Evolutionary conservation across 2,113 vertebrate species (phyloP), one percentile per base, ranked within the genome.

Genomic region (Anarrhichthys ocellatus): DNA sequence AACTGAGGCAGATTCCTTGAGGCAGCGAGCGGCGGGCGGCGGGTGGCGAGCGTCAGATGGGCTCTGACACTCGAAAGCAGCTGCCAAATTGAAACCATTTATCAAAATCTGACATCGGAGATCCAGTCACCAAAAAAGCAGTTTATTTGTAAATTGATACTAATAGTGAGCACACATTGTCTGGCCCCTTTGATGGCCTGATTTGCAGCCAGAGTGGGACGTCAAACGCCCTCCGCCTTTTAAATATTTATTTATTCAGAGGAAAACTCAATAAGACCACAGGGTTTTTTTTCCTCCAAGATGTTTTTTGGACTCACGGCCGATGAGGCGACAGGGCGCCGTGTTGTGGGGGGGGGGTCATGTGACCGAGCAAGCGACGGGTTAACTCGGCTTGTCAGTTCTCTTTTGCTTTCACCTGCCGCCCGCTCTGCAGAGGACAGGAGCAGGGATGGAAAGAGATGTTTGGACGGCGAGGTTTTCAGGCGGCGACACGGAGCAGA

Each of bases 21-120:
- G 95, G 93, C 94, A 89, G 93, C 87, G 71, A 71, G 87, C 84
- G 68, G 87, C 83, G 88, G 46, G 88, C 71, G 79, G 90, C 85
- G 77, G 78, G 80, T 89, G 72, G 74, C 88, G 67, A 78, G 87
- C 90, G 38, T 92, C 93, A 91, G 94, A 96, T 94, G 90, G 90
- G 73, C 88, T 82, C 88, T 94, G 95, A 96, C 95, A 94, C 91
- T 92, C 92, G 85, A 94, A 95, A 95, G 91, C 93, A 93, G 95
- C 90, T 91, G 92, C 94, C 93, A 95, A 95, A 96, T 96, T 96
- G 95, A 95, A 95, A 93, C 94, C 95, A 96, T 96, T 95, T 95
- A 95, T 96, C 95, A 95, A 95, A 94, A 90, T 91, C 92, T 95
- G 95, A 95, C 95, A 92, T 92, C 85, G 92, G 92, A 94, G 92